Conservation (phyloP, 2,888 invertebrate genomes). For the Caenorhabditis auriculariae region DNA sequence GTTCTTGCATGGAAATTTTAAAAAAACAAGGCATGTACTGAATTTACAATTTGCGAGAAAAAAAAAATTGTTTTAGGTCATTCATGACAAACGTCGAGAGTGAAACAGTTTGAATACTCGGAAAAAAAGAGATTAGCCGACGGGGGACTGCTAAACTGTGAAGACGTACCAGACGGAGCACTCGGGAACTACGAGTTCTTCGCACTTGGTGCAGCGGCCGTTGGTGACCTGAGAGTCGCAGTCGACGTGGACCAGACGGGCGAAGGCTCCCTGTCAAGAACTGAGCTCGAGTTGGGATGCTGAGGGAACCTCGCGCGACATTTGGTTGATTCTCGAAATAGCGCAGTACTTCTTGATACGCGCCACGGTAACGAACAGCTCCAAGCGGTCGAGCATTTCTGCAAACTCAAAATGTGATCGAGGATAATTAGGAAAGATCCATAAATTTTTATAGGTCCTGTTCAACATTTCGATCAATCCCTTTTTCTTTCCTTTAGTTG, state of each 20-base stretch:
- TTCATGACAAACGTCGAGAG: too few species aligned
- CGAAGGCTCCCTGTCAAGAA: constrained; percentile 22
- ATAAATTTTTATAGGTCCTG: too few species aligned
- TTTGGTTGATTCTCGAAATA: constrained; percentile 18
- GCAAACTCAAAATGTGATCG: neutral
- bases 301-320: constrained; percentile 16
- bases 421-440: neutral
- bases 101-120: too few species aligned
- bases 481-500: too few species aligned
- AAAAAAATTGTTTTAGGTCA: too few species aligned
- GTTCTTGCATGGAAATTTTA: too few species aligned
- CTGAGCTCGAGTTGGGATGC: neutral
- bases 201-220: constrained; percentile 28
- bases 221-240: constrained; percentile 18
- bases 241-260: constrained; percentile 16
- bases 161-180: constrained; percentile 27
- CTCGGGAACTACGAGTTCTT: constrained; percentile 1
- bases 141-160: neutral
- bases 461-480: too few species aligned
- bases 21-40: too few species aligned
- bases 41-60: too few species aligned
- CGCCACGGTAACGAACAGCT: constrained; percentile 26
- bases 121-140: neutral
- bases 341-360: constrained; percentile 31
- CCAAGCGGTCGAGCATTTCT: constrained; percentile 42